Evolutionary conservation across 2,797 vertebrate species (phyloP), one percentile per base, ranked within the genome.

Genomic region (Syngnathus rostellatus): DNA sequence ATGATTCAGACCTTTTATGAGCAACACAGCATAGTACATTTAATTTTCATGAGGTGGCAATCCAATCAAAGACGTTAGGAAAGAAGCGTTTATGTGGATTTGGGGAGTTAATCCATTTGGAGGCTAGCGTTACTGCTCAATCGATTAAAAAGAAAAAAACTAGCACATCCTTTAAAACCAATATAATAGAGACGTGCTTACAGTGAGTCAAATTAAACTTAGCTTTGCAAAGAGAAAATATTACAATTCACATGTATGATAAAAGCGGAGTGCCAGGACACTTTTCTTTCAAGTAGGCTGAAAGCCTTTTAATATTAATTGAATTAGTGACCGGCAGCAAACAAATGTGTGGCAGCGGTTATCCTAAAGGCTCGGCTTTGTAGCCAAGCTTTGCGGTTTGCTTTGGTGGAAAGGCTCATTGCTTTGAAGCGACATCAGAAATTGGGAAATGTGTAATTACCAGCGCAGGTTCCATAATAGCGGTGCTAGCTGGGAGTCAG

Each of bases 361-460:
- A 89, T 89, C 86, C 87, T 87, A 23, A 46, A 82, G 82, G 84
- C 83, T 73, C 16, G 45, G 76, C 82, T 91, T 89, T 91, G 83
- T 84, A 72, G 74, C 73, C 57, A 64, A 61, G 72, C 77, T 69
- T 62, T 45, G 64, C 54, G 14, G 63, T 74, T 63, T 66, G 66
- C 77, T 81, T 83, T 68, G 73, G 70, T 79, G 75, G 78, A 73
- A 76, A 78, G 74, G 62, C 72, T 83, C 82, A 75, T 75, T 81
- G 68, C 91, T 91, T 91, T 91, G 89, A 91, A 89, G 90, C 87
- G 77, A 83, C 85, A 81, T 79, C 83, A 81, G 79, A 86, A 87
- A 87, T 83, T 59, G 77, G 77, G 76, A 85, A 87, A 87, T 82
- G 75, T 81, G 81, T 89, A 92, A 91, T 92, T 88, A 90, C 87